phyloP scores from a whole-genome alignment of 2,113 vertebrate genomes.

The Apistogramma diplotaenia region DNA sequence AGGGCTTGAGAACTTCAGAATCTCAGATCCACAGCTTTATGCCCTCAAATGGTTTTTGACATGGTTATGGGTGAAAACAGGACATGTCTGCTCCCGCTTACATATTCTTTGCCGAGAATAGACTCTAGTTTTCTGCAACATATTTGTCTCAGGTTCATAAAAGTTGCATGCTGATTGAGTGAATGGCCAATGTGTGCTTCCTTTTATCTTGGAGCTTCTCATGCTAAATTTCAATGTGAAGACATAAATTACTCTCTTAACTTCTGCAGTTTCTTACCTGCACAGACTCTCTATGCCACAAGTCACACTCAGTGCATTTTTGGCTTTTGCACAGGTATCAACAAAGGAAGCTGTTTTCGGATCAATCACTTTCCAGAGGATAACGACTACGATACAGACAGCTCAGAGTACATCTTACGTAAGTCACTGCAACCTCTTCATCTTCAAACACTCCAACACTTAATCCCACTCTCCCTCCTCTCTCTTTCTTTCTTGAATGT shows the following conservation, averaged over 20 bases:
- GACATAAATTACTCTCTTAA: background rate
- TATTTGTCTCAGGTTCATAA: background rate
- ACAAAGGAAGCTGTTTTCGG: constrained; percentile 94
- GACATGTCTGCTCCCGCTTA: background rate
- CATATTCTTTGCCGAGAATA: background rate
- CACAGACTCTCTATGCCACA: background rate
- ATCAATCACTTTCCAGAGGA: constrained; percentile 98
- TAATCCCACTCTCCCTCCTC: constrained; percentile 12
- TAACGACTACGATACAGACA: constrained; percentile 95
- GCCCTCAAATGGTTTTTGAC: constrained; percentile 34
- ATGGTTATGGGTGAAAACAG: constrained; percentile 13
- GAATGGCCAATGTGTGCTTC: background rate
- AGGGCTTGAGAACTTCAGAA: constrained; percentile 32
- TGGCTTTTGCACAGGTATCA: constrained; percentile 80
- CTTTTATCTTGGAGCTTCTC: background rate
- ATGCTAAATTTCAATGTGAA: background rate
- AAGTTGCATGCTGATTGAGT: background rate
- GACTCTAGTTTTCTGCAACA: background rate
- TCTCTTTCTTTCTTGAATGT: background rate
- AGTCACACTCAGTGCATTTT: background rate
- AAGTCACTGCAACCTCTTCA: constrained; percentile 73
- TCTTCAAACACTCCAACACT: constrained; percentile 37
- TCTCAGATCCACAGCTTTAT: constrained; percentile 12
- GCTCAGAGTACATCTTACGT: constrained; percentile 96
- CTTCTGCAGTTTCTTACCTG: background rate